Base-by-base conservation (phyloP, 2,113 vertebrate species). In the Psittacus erithacus region DNA sequence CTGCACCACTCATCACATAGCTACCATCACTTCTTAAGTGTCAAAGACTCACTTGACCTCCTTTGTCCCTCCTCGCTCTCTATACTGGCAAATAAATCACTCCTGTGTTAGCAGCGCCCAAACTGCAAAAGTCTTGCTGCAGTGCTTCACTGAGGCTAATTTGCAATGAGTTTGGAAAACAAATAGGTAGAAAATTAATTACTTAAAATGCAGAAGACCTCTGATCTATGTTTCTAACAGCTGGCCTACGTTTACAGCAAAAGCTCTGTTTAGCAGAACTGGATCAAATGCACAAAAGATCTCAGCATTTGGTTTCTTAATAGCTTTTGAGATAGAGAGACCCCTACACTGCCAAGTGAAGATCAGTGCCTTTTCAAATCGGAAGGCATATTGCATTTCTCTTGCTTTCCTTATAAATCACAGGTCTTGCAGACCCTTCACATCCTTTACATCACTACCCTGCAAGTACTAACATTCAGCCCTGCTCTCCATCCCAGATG, bases 1-100 rank as follows among this genome's bases (percentile, higher is more conserved):
- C 41, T 39, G 17, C 20, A 44, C 55, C 86, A 75, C 80, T 94
- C 90, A 75, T 68, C 79, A 83, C 81, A 46, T 90, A 87, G 29
- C 80, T 94, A 80, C 70, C 91, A 93, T 78, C 77, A 55, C 67
- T 96, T 90, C 75, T 92, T 31, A 76, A 69, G 82, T 86, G 88
- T 84, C 81, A 93, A 82, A 88, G 39, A 46, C 80, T 96, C 47
- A 31, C 76, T 95, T 78, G 90, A 19, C 69, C 52, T 55, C 46
- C 74, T 92, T 60, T 73, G 31, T 87, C 63, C 55, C 55, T 76
- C 25, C 43, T 86, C 0, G 0, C 38, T 88, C 50, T 65, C 57
- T 73, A 3, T 33, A 25, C 31, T 49, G 0, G 0, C 27, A 49
- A 13, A 31, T 65, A 71, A 94, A 84, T 86, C 68, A 75, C 13